A percentile compares a stretch with the other conserved stretches of the same genome.
phyloP scores from a whole-genome alignment of 2,888 invertebrate genomes.

The Didymodactylos carnosus region DNA sequence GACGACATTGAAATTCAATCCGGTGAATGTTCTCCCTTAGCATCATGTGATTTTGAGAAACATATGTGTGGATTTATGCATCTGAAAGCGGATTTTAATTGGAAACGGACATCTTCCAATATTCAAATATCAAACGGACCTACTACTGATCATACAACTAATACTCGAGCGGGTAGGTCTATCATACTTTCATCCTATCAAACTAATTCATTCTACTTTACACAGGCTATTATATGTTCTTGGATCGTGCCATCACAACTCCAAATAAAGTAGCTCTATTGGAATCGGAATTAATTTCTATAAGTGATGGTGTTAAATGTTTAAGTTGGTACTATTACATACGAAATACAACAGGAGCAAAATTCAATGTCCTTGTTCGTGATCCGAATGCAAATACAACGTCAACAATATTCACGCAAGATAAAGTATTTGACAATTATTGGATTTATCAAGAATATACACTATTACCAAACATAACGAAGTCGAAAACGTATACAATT shows the following conservation, averaged over 20 bases:
- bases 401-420: background rate
- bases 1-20: conserved; percentile 25
- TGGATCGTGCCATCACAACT: background rate
- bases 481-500: background rate
- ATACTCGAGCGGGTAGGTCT: conserved; percentile 1
- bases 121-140: conserved; percentile 23
- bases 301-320: background rate
- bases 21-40: conserved; percentile 17
- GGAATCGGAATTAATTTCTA: background rate
- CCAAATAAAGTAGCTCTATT: background rate
- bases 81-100: conserved; percentile 22
- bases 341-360: background rate
- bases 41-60: conserved; percentile 25
- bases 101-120: conserved; percentile 22
- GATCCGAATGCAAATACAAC: background rate
- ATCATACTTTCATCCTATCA: background rate
- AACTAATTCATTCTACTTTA: background rate
- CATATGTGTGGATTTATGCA: conserved; percentile 24
- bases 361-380: background rate
- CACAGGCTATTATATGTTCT: background rate
- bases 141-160: conserved; percentile 21
- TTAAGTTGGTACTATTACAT: background rate
- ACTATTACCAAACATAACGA: background rate
- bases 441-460: background rate
- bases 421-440: background rate